phyloP scores from a whole-genome alignment of 2,113 vertebrate genomes.

The Ivindomyrus marchei region DNA sequence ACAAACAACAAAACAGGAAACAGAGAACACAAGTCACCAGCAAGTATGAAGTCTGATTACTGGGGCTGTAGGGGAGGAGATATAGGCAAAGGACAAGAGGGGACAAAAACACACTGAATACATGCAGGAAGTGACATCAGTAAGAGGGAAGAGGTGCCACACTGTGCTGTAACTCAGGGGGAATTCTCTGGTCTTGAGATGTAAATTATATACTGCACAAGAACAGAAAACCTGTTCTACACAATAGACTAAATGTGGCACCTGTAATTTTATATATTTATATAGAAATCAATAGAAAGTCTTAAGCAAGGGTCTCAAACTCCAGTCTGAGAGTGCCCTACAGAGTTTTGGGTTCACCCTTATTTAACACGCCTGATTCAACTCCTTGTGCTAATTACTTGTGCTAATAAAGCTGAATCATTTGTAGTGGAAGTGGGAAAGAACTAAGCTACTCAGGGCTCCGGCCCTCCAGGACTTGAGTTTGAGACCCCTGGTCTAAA shows the following conservation, averaged over 20 bases:
- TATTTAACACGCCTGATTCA: too few relatives aligned
- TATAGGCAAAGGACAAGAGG: not conserved
- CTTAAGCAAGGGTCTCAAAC: not conserved
- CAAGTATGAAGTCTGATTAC: constrained; percentile 3
- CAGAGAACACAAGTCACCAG: not conserved
- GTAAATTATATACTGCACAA: not conserved
- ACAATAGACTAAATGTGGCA: not conserved
- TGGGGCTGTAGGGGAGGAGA: not conserved
- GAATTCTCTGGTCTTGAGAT: not conserved
- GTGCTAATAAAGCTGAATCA: too few relatives aligned
- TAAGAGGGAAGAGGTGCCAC: not conserved
- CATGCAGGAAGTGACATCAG: not conserved
- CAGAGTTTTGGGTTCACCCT: too few relatives aligned
- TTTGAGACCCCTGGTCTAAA: not conserved
- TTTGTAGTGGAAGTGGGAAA: too few relatives aligned
- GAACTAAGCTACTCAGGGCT: too few relatives aligned
- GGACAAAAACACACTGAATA: not conserved
- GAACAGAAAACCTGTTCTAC: not conserved
- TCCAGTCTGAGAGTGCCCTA: too few relatives aligned
- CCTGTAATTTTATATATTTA: not conserved
- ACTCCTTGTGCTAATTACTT: too few relatives aligned
- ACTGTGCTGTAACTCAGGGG: not conserved
- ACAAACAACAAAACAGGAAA: constrained; percentile 5
- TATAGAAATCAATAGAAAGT: not conserved
- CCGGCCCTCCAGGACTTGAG: too few relatives aligned